Evolutionary conservation across 2,113 vertebrate species (phyloP).

Genomic region (Corapipo altera): DNA sequence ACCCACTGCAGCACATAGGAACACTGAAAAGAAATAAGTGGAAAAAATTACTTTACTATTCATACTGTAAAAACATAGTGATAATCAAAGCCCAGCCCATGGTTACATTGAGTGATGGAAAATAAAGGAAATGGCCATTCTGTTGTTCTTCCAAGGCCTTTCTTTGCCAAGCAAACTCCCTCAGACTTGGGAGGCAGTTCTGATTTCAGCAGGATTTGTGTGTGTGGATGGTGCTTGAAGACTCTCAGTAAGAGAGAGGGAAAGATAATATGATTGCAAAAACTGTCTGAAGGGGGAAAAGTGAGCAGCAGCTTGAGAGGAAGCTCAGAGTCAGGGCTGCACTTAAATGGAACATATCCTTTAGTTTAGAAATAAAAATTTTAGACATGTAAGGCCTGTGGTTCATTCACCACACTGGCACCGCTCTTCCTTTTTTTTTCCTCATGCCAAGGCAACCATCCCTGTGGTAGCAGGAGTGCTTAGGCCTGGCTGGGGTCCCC

Average conservation of each 20-base stretch:
- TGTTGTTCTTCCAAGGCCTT: not conserved
- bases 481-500: rapidly evolving
- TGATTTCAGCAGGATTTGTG: not conserved
- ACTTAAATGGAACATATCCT: not conserved
- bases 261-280: not conserved
- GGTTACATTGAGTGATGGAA: not conserved
- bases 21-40: not conserved
- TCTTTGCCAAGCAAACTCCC: not conserved
- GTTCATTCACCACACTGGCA: not conserved
- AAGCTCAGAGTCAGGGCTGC: not conserved
- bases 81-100: not conserved
- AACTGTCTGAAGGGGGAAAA: not conserved
- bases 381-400: rapidly evolving
- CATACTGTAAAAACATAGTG: not conserved
- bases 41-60: not conserved
- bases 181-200: not conserved
- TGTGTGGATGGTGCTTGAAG: not conserved
- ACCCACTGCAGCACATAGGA: too few species aligned
- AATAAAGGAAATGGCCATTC: not conserved
- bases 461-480: not conserved
- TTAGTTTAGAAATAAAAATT: not conserved
- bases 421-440: not conserved
- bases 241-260: not conserved
- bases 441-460: rapidly evolving
- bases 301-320: not conserved